Evolutionary conservation across 2,113 vertebrate species (phyloP), one percentile per base, ranked within the genome.

Genomic region (Marcusenius ussheri): DNA sequence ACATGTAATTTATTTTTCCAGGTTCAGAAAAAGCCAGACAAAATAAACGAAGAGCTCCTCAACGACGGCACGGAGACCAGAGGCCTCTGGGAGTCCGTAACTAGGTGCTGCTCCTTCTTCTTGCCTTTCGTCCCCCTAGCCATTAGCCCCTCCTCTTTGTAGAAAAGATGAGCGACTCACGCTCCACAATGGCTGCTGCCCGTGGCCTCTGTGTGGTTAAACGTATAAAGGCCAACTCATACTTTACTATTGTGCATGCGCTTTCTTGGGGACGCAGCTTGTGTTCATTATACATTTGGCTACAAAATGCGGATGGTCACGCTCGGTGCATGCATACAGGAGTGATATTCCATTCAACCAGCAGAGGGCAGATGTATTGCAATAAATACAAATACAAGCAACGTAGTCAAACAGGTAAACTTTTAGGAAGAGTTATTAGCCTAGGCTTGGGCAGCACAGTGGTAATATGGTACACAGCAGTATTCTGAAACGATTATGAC

Each of bases 11-110:
- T 70, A 31, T 66, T 45, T 42, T 91, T 89, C 13, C 27, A 97
- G 96, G 96, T 97, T 53, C 95, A 97, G 92, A 97, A 96, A 93
- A 96, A 95, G 88, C 91, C 95, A 0, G 95, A 96, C 13, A 96
- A 95, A 94, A 93, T 96, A 27, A 94, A 93, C n/a, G 96, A 96
- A 89, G 96, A 97, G 91, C 94, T 96, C 89, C 93, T 97, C 66
- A 95, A 94, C 91, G 96, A 96, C 91, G 90, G 90, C 11, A 92
- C 90, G 88, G 95, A 96, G 91, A 93, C 90, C 90, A 95, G 94
- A 94, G 96, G 96, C 77, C 91, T 97, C 49, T 96, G 96, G 96
- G 95, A 96, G 90, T 96, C 96, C 46, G 92, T 97, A 90, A 93
- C 95, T 66, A 97, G 96, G 96, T 96, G 13, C 85, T 35, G 84